Base-by-base conservation (phyloP, 2,113 vertebrate genomes). In the Corvus moneduloides region DNA sequence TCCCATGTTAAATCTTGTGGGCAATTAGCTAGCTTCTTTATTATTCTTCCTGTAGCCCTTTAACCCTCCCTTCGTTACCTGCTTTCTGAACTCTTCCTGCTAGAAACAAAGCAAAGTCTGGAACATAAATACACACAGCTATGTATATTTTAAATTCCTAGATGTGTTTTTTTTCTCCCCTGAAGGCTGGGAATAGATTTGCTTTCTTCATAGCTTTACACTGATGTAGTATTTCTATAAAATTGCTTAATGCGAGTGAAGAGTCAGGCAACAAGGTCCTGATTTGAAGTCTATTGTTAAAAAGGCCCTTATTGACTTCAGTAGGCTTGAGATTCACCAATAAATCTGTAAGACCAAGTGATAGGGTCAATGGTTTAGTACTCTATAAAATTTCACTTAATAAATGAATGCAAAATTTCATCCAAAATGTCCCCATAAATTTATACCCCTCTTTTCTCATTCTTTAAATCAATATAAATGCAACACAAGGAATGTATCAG, bases 341-440 rank as follows among this genome's bases (percentile, higher is more conserved):
- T 93, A 92, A 92, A 93, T 92, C 80, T 93, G 69, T 79, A 75
- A 89, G 85, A 71, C 8, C 58, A 92, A 94, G 91, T 89, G 62
- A 84, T 46, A 89, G 76, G 76, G 90, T 95, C 90, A 96, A 89
- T 84, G 85, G 76, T 88, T 96, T 95, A 89, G 69, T 95, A 89
- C 79, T 88, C 83, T 90, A 89, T 93, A 95, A 77, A 84, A 95
- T 95, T 96, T 90, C 1, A 8, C 75, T 92, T 96, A 95, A 95
- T 92, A 96, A 96, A 96, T 95, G 32, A 90, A 96, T 96, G 80
- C 83, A 94, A 96, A 97, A 95, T 75, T 95, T 95, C 85, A 94
- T 88, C 63, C 85, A 84, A 67, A 90, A 90, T 64, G 92, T 83
- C 90, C 72, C 64, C 14, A 89, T 89, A 93, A 96, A 94, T 95